Base-by-base conservation (phyloP, 2,888 invertebrate species). In the Drosophila emarginata region DNA sequence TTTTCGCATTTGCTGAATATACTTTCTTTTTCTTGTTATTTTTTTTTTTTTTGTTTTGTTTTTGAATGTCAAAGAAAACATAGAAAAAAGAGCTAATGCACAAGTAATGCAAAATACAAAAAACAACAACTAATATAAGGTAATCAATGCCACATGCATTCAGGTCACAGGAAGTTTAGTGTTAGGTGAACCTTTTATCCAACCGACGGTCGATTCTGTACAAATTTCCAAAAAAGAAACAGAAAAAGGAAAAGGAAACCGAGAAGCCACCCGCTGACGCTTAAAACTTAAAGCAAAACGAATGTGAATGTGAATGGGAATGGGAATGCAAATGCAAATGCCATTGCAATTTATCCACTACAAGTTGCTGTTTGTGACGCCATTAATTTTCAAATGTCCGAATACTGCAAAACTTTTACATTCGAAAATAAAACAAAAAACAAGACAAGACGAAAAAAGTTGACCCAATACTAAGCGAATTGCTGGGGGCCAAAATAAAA, bases 311-410 rank as follows among this genome's bases (percentile, higher is more conserved):
- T 5, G 37, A 37, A 37, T 32, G 11, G 6, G 32, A 18, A 45
- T 15, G 15, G 18, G 7, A 11, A 59, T 67, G 58, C 58, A 70
- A 45, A 76, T 74, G 63, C 50, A 67, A 74, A 76, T 74, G 64
- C 56, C 56, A 57, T 62, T 53, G 61, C 61, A 57, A 61, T 58
- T 61, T 40, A 53, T 69, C 36, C 40, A 76, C 56, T 71, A 72
- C 39, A 74, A 61, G 56, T 66, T 59, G 66, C 54, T 61, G 59
- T 32, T 56, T 66, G 54, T 62, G 61, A 57, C 21, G 67, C 68
- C 68, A 67, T 69, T 61, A 61, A 62, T 58, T 68, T 32, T 45
- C 18, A 45, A 45, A 45, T 45, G 45, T 45, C 45, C 45, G 1
- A 45, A 45, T 21, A 21, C 18, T 18, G 21, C 45, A 14, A 39